Evolutionary conservation across 2,888 invertebrate species (phyloP).

Genomic region (Argyra leucocephala): DNA sequence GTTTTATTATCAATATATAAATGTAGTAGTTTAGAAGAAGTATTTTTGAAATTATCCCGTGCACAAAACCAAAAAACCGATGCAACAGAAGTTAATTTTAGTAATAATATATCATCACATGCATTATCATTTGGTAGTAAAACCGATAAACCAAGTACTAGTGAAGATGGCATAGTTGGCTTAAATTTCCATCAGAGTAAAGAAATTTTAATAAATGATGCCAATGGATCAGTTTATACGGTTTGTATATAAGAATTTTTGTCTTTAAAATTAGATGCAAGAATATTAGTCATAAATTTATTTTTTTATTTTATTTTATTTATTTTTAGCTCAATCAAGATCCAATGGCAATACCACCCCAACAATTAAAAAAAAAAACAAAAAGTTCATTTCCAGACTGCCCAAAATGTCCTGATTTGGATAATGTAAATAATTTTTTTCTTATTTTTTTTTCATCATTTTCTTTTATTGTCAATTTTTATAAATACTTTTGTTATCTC

Average conservation of each 20-base stretch:
- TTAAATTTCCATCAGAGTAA: slow-evolving; percentile 86
- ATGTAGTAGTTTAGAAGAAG: slow-evolving; percentile 79
- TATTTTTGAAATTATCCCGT: slow-evolving; percentile 80
- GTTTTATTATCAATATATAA: slow-evolving; percentile 73
- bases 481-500: slow-evolving; percentile 13
- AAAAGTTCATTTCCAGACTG: background rate
- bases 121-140: slow-evolving; percentile 72
- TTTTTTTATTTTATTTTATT: background rate
- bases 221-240: slow-evolving; percentile 50
- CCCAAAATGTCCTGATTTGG: slow-evolving; percentile 7
- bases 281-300: background rate
- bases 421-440: background rate
- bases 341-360: background rate
- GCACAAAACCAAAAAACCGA: slow-evolving; percentile 60
- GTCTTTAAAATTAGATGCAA: slow-evolving; percentile 7
- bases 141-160: slow-evolving; percentile 72
- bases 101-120: slow-evolving; percentile 70
- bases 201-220: slow-evolving; percentile 71
- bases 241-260: slow-evolving; percentile 28
- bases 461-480: too few relatives aligned
- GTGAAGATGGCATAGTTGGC: slow-evolving; percentile 77
- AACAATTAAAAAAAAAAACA: background rate
- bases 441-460: background rate
- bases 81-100: slow-evolving; percentile 42
- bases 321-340: slow-evolving; percentile 7